Evolutionary conservation across 2,888 invertebrate species (phyloP), one percentile per base, ranked within the genome.

Genomic region (Thereva nobilitata): DNA sequence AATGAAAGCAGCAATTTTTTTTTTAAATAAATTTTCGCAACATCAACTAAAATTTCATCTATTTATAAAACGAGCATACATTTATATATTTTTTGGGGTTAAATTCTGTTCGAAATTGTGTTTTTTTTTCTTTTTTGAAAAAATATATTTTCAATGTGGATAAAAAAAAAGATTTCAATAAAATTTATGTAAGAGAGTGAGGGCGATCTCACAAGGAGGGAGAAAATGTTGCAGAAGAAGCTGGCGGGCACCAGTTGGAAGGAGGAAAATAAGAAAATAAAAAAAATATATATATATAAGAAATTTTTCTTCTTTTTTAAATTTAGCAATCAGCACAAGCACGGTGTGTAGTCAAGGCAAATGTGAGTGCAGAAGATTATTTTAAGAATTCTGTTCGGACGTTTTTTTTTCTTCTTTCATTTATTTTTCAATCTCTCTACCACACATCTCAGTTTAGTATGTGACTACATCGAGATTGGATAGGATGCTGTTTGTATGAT

Each of bases 101-200:
- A 42, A 42, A 53, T 37, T 23, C 23, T 53, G 7, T 53, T 53
- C 53, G 5, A 50, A 47, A 23, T 41, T 59, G 45, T 56, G 42
- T 35, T 61, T 23, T 50, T 34, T 50, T 23, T 23, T 23, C 2
- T 23, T 23, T 23, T 23, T 23, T 23, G 23, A 23, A 23, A 23
- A 23, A 23, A 23, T 23, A 23, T 23, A 23, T 23, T 23, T 23
- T 23, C 23, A 23, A 23, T 23, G 23, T 23, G 23, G 23, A 23
- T 23, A 23, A 23, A 23, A 23, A 23, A 42, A 50, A 61, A 52
- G 23, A 35, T 66, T 52, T 59, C 44, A 59, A 61, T 56, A 66
- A 66, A 53, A 66, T 68, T 65, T 65, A 68, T 61, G 64, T 68
- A 65, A 67, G 59, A 65, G 61, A 53, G 50, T 50, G 50, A 50